Percentiles rank a stretch among this genome's conserved stretches.
phyloP scores from a whole-genome alignment of 1,140 invertebrate species.

The Drosophila novamexicana region DNA sequence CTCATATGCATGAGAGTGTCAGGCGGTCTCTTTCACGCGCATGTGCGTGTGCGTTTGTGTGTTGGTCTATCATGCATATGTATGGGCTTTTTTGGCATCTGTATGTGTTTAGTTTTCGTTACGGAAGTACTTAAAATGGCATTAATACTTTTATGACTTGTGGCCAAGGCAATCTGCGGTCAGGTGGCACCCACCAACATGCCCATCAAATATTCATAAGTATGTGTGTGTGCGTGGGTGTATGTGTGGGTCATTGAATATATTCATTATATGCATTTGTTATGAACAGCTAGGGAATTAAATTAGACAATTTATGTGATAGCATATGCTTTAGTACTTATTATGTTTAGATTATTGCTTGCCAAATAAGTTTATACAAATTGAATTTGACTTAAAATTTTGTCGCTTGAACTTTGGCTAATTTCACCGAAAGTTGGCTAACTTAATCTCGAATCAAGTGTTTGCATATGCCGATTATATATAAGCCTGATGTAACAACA shows the following conservation, averaged over 20 bases:
- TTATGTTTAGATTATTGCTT: slow-evolving; percentile 16
- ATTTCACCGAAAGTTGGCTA: background rate
- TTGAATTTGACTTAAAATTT: slow-evolving; percentile 17
- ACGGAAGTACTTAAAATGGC: slow-evolving; percentile 78
- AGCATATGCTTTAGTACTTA: slow-evolving; percentile 1
- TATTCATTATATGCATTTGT: slow-evolving; percentile 49
- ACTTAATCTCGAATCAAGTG: background rate
- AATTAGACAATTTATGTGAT: slow-evolving; percentile 20
- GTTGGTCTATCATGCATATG: slow-evolving; percentile 17
- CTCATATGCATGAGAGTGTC: background rate
- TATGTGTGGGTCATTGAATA: slow-evolving; percentile 7
- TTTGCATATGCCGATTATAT: background rate
- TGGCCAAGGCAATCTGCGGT: slow-evolving; percentile 74
- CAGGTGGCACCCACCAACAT: slow-evolving; percentile 66
- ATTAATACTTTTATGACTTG: slow-evolving; percentile 82
- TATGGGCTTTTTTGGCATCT: slow-evolving; percentile 9
- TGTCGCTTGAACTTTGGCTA: background rate
- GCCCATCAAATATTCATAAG: slow-evolving; percentile 69
- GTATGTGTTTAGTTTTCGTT: slow-evolving; percentile 66
- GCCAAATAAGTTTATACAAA: slow-evolving; percentile 7
- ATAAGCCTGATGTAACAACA: too few relatives aligned
- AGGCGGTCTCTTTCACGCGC: slow-evolving; percentile 6
- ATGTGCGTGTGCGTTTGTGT: slow-evolving; percentile 6
- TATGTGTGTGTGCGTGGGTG: slow-evolving; percentile 6
- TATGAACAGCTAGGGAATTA: slow-evolving; percentile 47